Evolutionary conservation across 2,888 invertebrate species (phyloP).

Genomic region (Archaeoteleia sp.): DNA sequence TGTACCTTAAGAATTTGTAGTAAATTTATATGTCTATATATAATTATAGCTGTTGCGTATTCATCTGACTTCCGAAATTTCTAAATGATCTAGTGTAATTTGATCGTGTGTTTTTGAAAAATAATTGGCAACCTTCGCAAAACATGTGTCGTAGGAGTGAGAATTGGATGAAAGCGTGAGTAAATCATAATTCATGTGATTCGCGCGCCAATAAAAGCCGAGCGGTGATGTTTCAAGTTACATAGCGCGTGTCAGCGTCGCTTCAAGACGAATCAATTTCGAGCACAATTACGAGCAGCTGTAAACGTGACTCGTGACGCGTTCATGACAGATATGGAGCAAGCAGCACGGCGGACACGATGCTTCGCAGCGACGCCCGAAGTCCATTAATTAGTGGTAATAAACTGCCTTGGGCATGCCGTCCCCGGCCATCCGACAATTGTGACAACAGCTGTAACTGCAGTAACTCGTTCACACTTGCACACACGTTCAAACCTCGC

Average conservation of each 20-base stretch:
- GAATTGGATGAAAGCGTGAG: constrained; percentile 4
- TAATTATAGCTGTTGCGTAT: no score
- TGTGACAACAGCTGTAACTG: constrained; percentile 55
- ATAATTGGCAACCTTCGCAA: no score
- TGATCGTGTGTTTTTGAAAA: no score
- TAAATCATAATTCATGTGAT: constrained; percentile 26
- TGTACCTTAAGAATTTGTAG: no score
- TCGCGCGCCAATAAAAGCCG: constrained; percentile 28
- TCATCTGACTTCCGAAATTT: no score
- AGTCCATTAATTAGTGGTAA: constrained; percentile 68
- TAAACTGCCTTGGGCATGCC: constrained; percentile 57
- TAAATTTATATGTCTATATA: no score
- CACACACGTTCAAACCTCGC: constrained; percentile 14
- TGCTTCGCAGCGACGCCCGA: constrained; percentile 50
- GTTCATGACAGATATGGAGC: constrained; percentile 63
- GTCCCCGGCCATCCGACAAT: constrained; percentile 50
- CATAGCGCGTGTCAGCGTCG: constrained; percentile 23
- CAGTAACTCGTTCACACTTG: constrained; percentile 54
- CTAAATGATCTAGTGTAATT: no score
- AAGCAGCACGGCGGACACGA: constrained; percentile 54
- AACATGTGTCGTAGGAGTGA: neutral
- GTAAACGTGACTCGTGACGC: constrained; percentile 64
- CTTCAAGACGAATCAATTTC: constrained; percentile 65
- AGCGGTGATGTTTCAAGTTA: constrained; percentile 17
- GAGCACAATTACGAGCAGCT: constrained; percentile 59